Conservation (phyloP, 2,797 vertebrate species). For the Dipus sagitta region DNA sequence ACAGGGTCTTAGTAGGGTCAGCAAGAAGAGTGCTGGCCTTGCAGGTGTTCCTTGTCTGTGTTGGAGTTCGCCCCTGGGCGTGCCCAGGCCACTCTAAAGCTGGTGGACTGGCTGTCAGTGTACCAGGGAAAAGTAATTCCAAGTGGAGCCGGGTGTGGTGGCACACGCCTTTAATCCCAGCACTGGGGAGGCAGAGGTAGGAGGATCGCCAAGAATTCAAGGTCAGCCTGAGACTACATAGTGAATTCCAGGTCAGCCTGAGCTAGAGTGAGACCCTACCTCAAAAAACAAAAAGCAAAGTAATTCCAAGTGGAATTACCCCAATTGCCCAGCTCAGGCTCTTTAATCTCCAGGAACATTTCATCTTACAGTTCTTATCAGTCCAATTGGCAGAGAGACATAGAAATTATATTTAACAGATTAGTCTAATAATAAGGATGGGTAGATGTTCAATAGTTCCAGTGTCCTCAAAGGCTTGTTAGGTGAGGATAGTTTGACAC, state of each 20-base stretch:
- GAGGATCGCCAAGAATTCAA: too few relatives aligned
- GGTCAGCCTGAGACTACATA: too few relatives aligned
- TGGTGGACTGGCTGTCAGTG: neutral
- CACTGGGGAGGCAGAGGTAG: too few relatives aligned
- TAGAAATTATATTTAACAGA: neutral
- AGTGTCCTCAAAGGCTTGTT: neutral
- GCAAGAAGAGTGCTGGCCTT: neutral
- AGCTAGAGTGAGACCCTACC: too few relatives aligned
- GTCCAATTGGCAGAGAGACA: neutral
- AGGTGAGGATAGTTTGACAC: neutral
- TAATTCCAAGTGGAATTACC: neutral
- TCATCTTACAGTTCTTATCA: neutral
- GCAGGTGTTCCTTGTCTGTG: neutral
- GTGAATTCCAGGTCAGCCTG: too few relatives aligned
- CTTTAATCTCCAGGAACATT: neutral
- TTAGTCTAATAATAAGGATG: neutral
- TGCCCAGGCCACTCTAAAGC: neutral
- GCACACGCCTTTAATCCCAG: too few relatives aligned
- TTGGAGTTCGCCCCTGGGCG: neutral
- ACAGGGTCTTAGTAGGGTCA: fast-evolving
- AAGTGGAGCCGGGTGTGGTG: neutral
- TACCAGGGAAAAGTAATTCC: neutral
- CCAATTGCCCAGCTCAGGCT: neutral
- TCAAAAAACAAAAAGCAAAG: neutral
- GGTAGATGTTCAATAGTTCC: neutral